Percentiles rank a stretch among this genome's conserved stretches.
Conservation (phyloP, 2,888 invertebrate species). For the Mythimna albipuncta region DNA sequence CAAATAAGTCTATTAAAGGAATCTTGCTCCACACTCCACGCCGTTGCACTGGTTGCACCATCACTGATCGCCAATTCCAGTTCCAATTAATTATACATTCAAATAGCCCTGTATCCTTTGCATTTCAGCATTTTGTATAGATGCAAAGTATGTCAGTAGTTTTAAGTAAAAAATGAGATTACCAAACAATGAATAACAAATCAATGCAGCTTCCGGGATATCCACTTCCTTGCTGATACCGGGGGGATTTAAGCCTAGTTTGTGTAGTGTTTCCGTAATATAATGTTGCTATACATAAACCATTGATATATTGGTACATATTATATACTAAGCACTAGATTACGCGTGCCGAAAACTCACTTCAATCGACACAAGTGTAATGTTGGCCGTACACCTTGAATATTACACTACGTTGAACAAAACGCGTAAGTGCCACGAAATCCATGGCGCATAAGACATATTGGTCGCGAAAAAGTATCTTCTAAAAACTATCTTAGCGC, state of each 20-base stretch:
- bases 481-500: no score
- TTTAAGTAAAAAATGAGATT: slow-evolving; percentile 56
- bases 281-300: not conserved
- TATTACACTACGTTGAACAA: no score
- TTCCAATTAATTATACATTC: slow-evolving; percentile 60
- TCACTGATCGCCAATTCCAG: slow-evolving; percentile 27
- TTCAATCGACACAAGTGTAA: no score
- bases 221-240: slow-evolving; percentile 68
- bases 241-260: slow-evolving; percentile 1
- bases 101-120: slow-evolving; percentile 50
- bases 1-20: slow-evolving; percentile 38
- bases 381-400: no score
- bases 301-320: no score
- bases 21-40: slow-evolving; percentile 43
- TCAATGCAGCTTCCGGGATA: slow-evolving; percentile 75
- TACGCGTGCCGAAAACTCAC: no score
- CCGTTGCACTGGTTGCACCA: slow-evolving; percentile 50
- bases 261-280: slow-evolving; percentile 57
- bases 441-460: no score
- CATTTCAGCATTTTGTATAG: slow-evolving; percentile 45
- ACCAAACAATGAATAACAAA: slow-evolving; percentile 72
- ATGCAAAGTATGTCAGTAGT: slow-evolving; percentile 28
- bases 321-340: no score
- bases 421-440: no score
- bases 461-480: no score